Evolutionary conservation across 1,140 invertebrate species (phyloP), one percentile per base, ranked within the genome.

Genomic region (Sarcophaga peregrina): DNA sequence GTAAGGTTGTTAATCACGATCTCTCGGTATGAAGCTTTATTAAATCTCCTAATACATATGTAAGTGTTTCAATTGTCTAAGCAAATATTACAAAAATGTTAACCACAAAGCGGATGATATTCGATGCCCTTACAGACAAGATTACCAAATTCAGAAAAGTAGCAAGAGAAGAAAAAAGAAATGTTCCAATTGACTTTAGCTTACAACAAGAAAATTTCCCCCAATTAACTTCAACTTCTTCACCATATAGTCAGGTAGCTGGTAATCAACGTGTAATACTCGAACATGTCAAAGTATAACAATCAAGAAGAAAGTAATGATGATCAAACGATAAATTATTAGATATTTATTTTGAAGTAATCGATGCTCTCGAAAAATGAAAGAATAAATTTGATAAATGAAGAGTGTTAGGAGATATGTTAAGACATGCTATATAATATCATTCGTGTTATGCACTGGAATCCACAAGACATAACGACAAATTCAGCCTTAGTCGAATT

Each of bases 311-410:
- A 45, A 25, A 45, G 37, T 47, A 76, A 6, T 25, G 46, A 78
- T 45, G 45, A 78, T 78, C 75, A 15, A 78, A 78, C 45, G 75
- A 78, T 48, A 45, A 45, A 45, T 48, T 78, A 47, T 46, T 78
- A 78, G 48, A 78, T 15, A 78, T 78, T 25, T 46, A 45, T 11
- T 78, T 78, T 78, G 75, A 78, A 78, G 45, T 45, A 9, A 8
- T 78, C 8, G 75, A 78, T 78, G 75, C 75, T 52, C 75, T 78
- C 75, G 3, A 78, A 78, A 72, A 72, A 72, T 72, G 68, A 20
- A n/a, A 72, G 20, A 72, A 72, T 20, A 72, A 72, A 72, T 72
- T 5, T 72, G 68, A 72, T 7, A 72, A 72, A 72, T 20, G 17
- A 20, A 72, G 68, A 72, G 68, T 72, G 17, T 72, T 72, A 20